Evolutionary conservation across 2,797 vertebrate species (phyloP).

Genomic region (Dicrostonyx torquatus): DNA sequence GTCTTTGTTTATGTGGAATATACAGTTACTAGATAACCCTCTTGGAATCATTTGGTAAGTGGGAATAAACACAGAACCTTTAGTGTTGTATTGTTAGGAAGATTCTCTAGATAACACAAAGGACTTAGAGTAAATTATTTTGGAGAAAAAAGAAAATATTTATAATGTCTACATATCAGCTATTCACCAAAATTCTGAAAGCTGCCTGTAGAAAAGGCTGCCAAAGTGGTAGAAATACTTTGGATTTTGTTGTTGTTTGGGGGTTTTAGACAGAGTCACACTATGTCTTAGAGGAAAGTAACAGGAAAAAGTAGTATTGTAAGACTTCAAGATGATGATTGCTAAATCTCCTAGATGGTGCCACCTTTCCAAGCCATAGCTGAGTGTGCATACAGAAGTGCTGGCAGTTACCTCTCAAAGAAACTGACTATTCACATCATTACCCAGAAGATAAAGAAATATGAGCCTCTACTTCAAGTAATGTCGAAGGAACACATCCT

Average conservation of each 20-base stretch:
- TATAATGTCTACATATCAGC: neutral
- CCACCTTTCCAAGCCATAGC: neutral
- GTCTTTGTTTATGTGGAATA: slow-evolving; percentile 24
- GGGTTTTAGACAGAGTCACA: neutral
- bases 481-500: slow-evolving; percentile 2
- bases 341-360: neutral
- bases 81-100: neutral
- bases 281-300: slow-evolving; percentile 35
- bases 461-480: neutral
- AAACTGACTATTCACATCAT: neutral
- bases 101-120: neutral
- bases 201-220: slow-evolving; percentile 8
- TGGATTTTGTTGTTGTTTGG: neutral
- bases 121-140: slow-evolving; percentile 1
- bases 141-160: slow-evolving; percentile 41
- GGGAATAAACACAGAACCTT: neutral
- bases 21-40: neutral
- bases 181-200: slow-evolving; percentile 39
- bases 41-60: slow-evolving; percentile 6
- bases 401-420: neutral
- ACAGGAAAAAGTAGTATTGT: neutral
- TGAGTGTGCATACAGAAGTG: neutral
- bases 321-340: neutral
- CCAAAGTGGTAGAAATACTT: slow-evolving; percentile 25
- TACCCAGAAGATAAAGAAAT: slow-evolving; percentile 10